Evolutionary conservation across 1,140 invertebrate genomes (phyloP).

Genomic region (Tetramorium parvispinum): DNA sequence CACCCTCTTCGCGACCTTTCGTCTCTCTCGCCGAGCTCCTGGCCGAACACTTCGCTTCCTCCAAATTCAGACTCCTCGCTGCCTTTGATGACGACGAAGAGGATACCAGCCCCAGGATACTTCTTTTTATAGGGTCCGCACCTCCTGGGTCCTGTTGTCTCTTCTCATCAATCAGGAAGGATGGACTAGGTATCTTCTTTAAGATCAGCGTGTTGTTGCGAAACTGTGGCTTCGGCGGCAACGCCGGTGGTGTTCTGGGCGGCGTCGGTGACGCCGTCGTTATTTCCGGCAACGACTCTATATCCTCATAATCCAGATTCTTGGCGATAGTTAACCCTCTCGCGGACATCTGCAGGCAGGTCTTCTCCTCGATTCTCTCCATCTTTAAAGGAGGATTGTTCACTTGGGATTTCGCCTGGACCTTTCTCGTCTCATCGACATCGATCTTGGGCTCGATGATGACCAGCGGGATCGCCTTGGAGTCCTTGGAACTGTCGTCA

Average conservation of each 20-base stretch:
- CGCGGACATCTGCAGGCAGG: slow-evolving; percentile 80
- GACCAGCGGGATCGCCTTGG: slow-evolving; percentile 81
- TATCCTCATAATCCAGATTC: slow-evolving; percentile 87
- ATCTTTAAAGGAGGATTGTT: slow-evolving; percentile 74
- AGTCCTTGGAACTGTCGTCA: slow-evolving; percentile 74
- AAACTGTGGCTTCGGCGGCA: slow-evolving; percentile 90
- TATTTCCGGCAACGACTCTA: slow-evolving; percentile 83
- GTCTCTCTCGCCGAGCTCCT: slow-evolving; percentile 27
- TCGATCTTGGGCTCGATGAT: slow-evolving; percentile 82
- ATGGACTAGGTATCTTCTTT: slow-evolving; percentile 88
- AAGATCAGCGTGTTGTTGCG: slow-evolving; percentile 86
- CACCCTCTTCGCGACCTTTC: slow-evolving; percentile 63
- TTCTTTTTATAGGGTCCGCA: slow-evolving; percentile 47
- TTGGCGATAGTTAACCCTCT: slow-evolving; percentile 86
- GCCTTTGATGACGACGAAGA: slow-evolving; percentile 65
- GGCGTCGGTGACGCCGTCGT: slow-evolving; percentile 72
- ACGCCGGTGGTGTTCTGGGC: slow-evolving; percentile 88
- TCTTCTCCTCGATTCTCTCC: slow-evolving; percentile 82
- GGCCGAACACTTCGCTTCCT: slow-evolving; percentile 70
- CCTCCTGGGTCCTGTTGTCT: slow-evolving; percentile 83
- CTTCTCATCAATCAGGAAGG: slow-evolving; percentile 88
- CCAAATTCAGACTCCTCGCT: slow-evolving; percentile 76
- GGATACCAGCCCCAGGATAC: slow-evolving; percentile 61
- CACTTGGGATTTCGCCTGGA: slow-evolving; percentile 34
- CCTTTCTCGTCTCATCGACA: slow-evolving; percentile 62